A percentile compares a stretch with the other conserved stretches of the same genome.
Evolutionary conservation across 2,113 vertebrate species (phyloP).

Genomic region (Phalacrocorax brasilianus): DNA sequence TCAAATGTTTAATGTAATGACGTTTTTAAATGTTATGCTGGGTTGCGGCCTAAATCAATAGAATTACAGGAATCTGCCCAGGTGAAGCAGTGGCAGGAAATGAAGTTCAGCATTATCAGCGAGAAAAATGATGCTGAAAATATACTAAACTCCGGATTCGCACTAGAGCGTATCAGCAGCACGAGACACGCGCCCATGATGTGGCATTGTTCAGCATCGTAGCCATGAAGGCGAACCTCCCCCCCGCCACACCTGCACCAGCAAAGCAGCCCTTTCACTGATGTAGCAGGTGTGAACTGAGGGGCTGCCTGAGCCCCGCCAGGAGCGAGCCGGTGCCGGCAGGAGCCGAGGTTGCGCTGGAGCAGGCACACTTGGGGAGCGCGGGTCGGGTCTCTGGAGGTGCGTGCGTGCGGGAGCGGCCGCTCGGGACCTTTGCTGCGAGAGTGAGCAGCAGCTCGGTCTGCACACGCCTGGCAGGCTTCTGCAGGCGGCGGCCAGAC

Average conservation of each 20-base stretch:
- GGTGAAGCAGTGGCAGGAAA: not conserved
- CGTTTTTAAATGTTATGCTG: not conserved
- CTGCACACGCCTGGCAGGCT: not conserved
- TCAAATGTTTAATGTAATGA: not conserved
- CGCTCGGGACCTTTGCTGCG: accelerated
- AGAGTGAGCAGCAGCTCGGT: accelerated
- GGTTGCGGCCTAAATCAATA: not conserved
- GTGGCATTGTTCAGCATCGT: accelerated
- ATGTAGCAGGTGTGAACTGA: accelerated
- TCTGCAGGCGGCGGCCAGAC: accelerated
- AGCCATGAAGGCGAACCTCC: not conserved
- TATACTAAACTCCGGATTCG: too few species aligned
- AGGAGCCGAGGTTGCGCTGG: not conserved
- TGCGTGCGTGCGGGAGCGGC: accelerated
- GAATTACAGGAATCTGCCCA: not conserved
- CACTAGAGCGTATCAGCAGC: accelerated
- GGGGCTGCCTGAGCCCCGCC: not conserved
- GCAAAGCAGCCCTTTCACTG: not conserved
- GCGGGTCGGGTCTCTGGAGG: not conserved
- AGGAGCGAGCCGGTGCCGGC: accelerated
- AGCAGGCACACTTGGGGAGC: not conserved
- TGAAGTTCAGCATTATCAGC: not conserved
- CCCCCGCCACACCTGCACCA: not conserved
- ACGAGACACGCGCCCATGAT: accelerated
- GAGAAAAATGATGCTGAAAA: not conserved